Evolutionary conservation across 2,113 vertebrate genomes (phyloP).

Genomic region (Macrotis lagotis): DNA sequence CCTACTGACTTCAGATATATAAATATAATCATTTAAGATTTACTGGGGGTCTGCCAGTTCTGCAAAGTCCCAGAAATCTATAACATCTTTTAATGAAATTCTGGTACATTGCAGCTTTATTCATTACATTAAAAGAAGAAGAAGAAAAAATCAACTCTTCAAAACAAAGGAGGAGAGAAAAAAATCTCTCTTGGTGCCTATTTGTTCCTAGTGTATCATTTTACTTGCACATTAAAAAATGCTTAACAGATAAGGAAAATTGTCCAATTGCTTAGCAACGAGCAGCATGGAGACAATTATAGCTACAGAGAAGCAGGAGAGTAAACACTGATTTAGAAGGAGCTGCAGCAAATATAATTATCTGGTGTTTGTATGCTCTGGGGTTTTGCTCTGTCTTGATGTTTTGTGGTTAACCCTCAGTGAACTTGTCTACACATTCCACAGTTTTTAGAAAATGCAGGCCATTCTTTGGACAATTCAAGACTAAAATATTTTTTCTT

Average conservation of each 20-base stretch:
- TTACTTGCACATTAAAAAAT: constrained; percentile 49
- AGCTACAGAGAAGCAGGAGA: constrained; percentile 8
- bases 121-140: constrained; percentile 18
- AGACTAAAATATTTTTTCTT: neutral
- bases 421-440: rapidly evolving
- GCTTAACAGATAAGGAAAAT: constrained; percentile 19
- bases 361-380: neutral
- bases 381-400: neutral
- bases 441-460: neutral
- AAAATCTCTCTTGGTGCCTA: neutral
- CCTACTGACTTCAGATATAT: constrained; percentile 23
- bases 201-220: constrained; percentile 24
- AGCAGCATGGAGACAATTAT: constrained; percentile 28
- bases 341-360: neutral
- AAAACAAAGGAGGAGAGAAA: constrained; percentile 33
- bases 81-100: neutral
- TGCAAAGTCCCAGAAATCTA: neutral
- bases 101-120: neutral
- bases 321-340: neutral
- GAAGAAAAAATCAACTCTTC: neutral
- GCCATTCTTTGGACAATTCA: neutral
- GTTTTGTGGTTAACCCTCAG: no score
- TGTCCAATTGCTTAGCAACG: constrained; percentile 45
- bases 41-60: constrained; percentile 3
- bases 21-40: neutral